These are phyloP conservation scores for Euproctis similis DNA, from an alignment of 2,888 invertebrate species.

Conservation along the genomic window DNA sequence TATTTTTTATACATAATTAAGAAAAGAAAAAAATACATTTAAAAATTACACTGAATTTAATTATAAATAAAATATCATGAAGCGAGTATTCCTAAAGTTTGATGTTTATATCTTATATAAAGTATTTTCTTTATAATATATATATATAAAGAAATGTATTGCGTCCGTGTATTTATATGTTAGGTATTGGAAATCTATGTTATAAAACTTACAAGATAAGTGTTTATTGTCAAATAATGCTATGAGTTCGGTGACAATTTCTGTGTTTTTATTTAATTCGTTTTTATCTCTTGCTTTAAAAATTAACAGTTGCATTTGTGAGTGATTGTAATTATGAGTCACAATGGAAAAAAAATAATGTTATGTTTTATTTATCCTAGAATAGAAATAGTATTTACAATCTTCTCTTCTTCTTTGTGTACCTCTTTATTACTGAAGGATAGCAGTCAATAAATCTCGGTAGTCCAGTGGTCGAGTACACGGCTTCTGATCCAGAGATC, in stretches of 20 bases:
- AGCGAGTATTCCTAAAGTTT: constrained; percentile 8
- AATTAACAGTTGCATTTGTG: constrained; percentile 69
- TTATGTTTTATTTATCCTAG: constrained; percentile 34
- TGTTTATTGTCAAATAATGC: constrained; percentile 58
- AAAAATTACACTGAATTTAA: background rate
- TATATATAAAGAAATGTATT: too few relatives aligned
- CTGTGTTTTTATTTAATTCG: constrained; percentile 17
- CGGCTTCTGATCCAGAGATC: too few relatives aligned
- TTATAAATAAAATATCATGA: constrained; percentile 3
- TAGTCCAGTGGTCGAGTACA: too few relatives aligned
- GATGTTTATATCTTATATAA: constrained; percentile 17
- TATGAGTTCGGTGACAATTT: constrained; percentile 59
- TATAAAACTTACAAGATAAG: too few relatives aligned
- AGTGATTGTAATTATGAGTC: constrained; percentile 73
- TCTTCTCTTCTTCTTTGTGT: too few relatives aligned
- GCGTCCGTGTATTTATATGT: constrained; percentile 51
- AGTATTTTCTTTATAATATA: too few relatives aligned
- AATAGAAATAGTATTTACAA: too few relatives aligned
- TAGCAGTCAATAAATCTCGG: too few relatives aligned
- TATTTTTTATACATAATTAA: background rate
- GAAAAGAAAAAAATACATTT: background rate
- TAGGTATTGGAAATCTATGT: constrained; percentile 43
- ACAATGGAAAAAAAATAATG: too few relatives aligned
- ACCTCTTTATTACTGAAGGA: too few relatives aligned
- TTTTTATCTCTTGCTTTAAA: constrained; percentile 64